Conservation (phyloP, 2,113 vertebrate species). For the Bubo blakistoni region DNA sequence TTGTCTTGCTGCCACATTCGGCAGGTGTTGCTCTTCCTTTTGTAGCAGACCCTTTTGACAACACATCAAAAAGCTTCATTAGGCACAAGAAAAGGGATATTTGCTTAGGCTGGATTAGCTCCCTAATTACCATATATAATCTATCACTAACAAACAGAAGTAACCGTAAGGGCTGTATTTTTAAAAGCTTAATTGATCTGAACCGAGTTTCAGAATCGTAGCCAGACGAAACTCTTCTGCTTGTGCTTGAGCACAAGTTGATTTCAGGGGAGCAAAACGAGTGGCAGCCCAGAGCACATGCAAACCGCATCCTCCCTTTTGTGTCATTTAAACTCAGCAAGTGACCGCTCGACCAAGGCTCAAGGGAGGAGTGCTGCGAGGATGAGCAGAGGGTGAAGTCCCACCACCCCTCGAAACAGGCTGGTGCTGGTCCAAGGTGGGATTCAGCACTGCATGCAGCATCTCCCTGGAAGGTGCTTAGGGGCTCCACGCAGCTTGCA, state of each 20-base stretch:
- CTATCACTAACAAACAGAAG: neutral
- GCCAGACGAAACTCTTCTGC: neutral
- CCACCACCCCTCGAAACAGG: neutral
- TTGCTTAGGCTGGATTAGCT: neutral
- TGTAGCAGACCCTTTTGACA: neutral
- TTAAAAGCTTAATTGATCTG: neutral
- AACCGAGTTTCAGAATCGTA: neutral
- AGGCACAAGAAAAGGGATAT: neutral
- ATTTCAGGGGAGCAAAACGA: neutral
- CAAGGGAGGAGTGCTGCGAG: neutral
- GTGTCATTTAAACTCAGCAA: neutral
- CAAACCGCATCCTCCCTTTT: neutral
- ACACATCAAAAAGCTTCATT: neutral
- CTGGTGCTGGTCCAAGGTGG: neutral
- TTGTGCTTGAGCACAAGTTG: neutral
- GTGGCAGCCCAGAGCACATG: neutral
- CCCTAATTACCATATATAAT: neutral
- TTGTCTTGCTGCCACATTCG: neutral
- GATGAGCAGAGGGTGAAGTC: neutral
- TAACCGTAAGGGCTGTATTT: neutral
- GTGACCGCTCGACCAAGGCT: rapidly evolving
- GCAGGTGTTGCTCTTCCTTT: constrained; percentile 7
- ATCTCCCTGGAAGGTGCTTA: neutral
- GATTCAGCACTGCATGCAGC: neutral
- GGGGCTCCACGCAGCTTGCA: neutral